Evolutionary conservation across 2,797 vertebrate species (phyloP).

Genomic region (Sebastes itinus): DNA sequence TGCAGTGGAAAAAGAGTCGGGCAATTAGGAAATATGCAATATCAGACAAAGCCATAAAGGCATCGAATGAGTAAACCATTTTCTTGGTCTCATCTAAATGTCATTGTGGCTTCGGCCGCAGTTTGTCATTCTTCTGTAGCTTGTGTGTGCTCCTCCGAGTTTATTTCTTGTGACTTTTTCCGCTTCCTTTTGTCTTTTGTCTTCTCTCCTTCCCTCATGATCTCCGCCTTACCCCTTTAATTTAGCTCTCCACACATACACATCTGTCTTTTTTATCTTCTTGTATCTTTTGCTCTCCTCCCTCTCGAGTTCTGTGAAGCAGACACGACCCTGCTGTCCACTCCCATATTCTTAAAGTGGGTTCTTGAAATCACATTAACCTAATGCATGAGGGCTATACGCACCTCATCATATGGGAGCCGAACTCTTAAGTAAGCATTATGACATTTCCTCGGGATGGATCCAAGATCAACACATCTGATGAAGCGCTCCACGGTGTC

Average conservation of each 20-base stretch:
- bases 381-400: conserved; percentile 5
- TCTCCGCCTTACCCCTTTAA: not conserved
- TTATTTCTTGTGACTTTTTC: conserved; percentile 25
- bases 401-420: conserved; percentile 24
- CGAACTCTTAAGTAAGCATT: conserved; percentile 32
- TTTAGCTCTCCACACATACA: not conserved
- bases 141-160: conserved; percentile 19
- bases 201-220: not conserved
- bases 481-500: conserved; percentile 1
- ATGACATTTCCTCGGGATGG: conserved; percentile 38
- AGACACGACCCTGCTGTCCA: not conserved
- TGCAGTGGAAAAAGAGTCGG: conserved; percentile 39
- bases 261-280: conserved; percentile 4
- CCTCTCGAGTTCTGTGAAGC: not conserved
- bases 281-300: not conserved
- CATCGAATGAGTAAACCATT: conserved; percentile 56
- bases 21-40: conserved; percentile 39
- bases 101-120: conserved; percentile 43
- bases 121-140: conserved; percentile 40
- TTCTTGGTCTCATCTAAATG: conserved; percentile 54
- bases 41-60: conserved; percentile 40
- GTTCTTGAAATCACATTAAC: conserved; percentile 47
- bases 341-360: conserved; percentile 26
- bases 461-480: conserved; percentile 49
- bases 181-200: conserved; percentile 11